Percentiles rank a stretch among this genome's conserved stretches.
These are phyloP conservation scores for Falcunculus frontatus DNA, from an alignment of 2,113 vertebrate genomes.

Conservation along the genomic window DNA sequence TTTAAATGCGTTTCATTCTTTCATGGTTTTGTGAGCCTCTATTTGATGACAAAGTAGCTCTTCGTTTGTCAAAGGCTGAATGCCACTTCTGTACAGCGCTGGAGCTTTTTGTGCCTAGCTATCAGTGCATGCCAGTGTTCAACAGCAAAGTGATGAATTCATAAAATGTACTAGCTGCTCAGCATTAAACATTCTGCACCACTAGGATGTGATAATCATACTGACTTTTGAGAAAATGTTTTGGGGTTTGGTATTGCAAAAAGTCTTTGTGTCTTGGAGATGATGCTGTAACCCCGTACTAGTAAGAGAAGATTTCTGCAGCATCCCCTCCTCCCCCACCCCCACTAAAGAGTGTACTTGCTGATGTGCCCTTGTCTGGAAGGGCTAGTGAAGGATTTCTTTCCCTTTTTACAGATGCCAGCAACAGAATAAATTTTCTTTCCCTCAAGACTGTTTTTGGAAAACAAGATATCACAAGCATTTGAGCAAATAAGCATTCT, in stretches of 20 bases:
- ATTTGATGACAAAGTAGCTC: conserved; percentile 65
- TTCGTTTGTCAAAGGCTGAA: conserved; percentile 59
- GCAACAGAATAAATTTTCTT: not conserved
- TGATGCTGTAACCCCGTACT: not conserved
- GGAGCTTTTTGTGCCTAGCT: conserved; percentile 57
- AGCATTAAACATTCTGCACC: conserved; percentile 46
- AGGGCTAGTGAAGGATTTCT: not conserved
- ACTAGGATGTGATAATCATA: conserved; percentile 5
- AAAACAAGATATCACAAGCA: not conserved
- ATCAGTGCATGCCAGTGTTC: conserved; percentile 64
- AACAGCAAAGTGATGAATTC: conserved; percentile 63
- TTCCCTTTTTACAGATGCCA: not conserved
- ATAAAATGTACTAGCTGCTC: conserved; percentile 44
- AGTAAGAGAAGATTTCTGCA: not conserved
- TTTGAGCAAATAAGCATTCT: not conserved
- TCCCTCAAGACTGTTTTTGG: not conserved
- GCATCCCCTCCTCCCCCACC: too few relatives aligned
- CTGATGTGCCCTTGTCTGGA: not conserved
- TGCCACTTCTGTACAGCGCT: conserved; percentile 58
- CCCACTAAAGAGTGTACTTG: not conserved
- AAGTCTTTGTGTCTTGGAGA: not conserved
- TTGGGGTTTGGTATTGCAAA: conserved; percentile 22
- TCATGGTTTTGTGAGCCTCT: conserved; percentile 56
- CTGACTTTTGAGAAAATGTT: conserved; percentile 23
- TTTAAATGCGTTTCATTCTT: conserved; percentile 54